phyloP scores from a whole-genome alignment of 2,797 vertebrate species.

The Lateolabrax maculatus region DNA sequence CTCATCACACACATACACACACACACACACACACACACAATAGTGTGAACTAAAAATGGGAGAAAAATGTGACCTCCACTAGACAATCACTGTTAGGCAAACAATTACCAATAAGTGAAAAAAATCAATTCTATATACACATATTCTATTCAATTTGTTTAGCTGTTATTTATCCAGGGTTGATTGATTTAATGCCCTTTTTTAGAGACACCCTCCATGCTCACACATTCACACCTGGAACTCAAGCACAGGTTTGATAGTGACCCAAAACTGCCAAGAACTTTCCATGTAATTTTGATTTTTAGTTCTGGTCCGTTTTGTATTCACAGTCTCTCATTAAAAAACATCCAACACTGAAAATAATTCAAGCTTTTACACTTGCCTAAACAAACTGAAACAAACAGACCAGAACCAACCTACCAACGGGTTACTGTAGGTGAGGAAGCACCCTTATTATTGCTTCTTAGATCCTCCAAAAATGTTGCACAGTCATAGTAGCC shows the following conservation, averaged over 20 bases:
- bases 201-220: not conserved
- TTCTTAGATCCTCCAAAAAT: too few species aligned
- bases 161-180: not conserved
- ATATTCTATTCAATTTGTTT: not conserved
- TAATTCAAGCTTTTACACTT: not conserved
- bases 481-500: too few species aligned
- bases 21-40: constrained; percentile 1
- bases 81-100: constrained; percentile 10
- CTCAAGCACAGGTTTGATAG: too few species aligned
- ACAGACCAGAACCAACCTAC: not conserved
- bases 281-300: too few species aligned
- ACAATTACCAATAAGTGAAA: not conserved
- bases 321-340: not conserved
- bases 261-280: too few species aligned
- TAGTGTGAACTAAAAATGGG: constrained; percentile 5
- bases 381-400: not conserved
- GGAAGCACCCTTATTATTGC: not conserved
- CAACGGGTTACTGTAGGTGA: not conserved
- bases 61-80: not conserved
- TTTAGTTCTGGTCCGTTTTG: not conserved
- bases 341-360: not conserved
- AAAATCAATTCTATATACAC: not conserved
- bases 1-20: constrained; percentile 6
- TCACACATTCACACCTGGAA: not conserved
- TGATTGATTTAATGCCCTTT: too few species aligned